Conservation (phyloP, 2,113 vertebrate genomes). For the Reinhardtius hippoglossoides region DNA sequence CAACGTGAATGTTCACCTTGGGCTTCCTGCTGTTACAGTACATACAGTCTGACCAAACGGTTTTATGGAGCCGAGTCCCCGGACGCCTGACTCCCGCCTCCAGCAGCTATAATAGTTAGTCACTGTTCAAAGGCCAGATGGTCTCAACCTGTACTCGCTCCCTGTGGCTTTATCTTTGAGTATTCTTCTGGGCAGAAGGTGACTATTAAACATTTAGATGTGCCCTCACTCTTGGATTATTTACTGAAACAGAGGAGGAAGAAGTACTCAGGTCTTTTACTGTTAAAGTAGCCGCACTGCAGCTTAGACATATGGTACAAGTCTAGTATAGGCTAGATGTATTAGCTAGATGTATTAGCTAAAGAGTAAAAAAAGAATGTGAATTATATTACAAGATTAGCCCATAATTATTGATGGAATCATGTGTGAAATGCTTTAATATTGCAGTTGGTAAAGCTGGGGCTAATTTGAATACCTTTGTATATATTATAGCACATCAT, state of each 20-base stretch:
- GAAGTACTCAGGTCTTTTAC: background rate
- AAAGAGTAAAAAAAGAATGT: too few species aligned
- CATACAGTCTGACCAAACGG: constrained; percentile 7
- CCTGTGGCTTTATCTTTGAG: background rate
- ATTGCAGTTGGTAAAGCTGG: background rate
- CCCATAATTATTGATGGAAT: too few species aligned
- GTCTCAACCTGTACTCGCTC: background rate
- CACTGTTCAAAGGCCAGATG: constrained; percentile 43
- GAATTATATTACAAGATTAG: too few species aligned
- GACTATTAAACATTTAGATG: constrained; percentile 7
- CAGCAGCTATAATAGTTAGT: constrained; percentile 27
- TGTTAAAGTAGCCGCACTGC: background rate
- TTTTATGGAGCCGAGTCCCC: constrained; percentile 15
- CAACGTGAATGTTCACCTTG: background rate
- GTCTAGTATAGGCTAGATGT: too few species aligned
- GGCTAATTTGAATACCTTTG: background rate
- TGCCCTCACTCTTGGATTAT: background rate
- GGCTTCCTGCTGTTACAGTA: constrained; percentile 10
- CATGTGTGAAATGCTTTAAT: background rate
- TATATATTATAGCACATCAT: background rate
- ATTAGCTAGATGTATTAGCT: too few species aligned
- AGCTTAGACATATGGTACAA: background rate
- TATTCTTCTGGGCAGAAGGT: background rate
- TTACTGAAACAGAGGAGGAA: background rate
- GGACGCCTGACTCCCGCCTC: background rate